Evolutionary conservation across 2,888 invertebrate species (phyloP).

Genomic region (Limnephilus lunatus): DNA sequence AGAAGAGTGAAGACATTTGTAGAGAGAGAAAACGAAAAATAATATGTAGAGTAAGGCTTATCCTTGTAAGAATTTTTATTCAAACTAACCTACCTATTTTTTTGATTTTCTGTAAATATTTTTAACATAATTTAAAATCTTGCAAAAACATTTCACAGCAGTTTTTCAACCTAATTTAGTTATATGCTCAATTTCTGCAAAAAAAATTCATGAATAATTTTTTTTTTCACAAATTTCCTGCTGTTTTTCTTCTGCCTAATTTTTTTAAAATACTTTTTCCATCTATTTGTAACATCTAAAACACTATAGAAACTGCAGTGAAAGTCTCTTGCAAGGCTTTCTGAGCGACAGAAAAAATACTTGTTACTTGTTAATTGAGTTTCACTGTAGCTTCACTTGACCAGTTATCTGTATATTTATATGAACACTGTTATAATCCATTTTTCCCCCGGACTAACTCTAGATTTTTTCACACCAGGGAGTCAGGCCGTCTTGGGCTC

Average conservation of each 20-base stretch:
- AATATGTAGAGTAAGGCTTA: background rate
- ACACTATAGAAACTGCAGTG: background rate
- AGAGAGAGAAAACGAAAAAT: background rate
- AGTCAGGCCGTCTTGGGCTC: constrained; percentile 65
- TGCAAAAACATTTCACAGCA: background rate
- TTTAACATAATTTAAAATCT: background rate
- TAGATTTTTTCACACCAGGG: constrained; percentile 67
- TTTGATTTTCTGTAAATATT: no score
- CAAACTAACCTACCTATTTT: no score
- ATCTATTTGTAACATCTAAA: background rate
- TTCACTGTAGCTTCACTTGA: no score
- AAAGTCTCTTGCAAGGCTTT: no score
- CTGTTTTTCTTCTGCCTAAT: background rate
- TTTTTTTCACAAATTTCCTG: background rate
- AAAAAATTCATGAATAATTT: background rate
- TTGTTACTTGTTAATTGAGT: no score
- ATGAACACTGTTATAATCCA: background rate
- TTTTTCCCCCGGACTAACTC: background rate
- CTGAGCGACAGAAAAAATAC: no score
- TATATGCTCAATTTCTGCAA: background rate
- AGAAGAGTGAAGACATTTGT: background rate
- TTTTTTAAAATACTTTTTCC: background rate
- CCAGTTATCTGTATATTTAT: background rate
- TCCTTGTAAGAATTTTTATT: background rate
- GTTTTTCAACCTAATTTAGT: background rate